These are phyloP conservation scores for Orgyia antiqua DNA, from an alignment of 2,888 invertebrate species.

Conservation along the genomic window DNA sequence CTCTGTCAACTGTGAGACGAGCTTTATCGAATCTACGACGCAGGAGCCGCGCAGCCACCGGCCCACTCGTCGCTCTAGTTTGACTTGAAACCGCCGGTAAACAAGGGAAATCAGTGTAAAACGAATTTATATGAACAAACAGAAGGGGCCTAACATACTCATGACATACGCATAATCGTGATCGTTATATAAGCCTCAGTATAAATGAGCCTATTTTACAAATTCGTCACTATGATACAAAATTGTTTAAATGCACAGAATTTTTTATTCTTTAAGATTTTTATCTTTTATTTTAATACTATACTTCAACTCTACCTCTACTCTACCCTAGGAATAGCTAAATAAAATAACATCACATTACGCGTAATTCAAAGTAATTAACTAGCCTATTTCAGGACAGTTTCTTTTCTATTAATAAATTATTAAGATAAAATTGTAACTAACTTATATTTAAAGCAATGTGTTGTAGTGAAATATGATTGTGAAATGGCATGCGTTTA, in stretches of 20 bases:
- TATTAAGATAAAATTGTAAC: conserved; percentile 3
- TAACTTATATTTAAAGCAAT: conserved; percentile 10
- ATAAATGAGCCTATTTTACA: no score
- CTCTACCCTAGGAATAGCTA: no score
- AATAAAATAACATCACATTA: no score
- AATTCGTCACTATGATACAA: not conserved
- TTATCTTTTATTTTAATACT: no score
- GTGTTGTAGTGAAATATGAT: conserved; percentile 34
- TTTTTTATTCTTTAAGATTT: no score
- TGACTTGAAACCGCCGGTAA: conserved; percentile 69
- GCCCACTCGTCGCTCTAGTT: conserved; percentile 70
- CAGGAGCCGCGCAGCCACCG: conserved; percentile 65
- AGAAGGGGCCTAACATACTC: conserved; percentile 32
- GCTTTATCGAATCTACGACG: conserved; percentile 78
- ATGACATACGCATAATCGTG: conserved; percentile 17
- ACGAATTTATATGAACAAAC: conserved; percentile 65
- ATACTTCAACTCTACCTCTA: no score
- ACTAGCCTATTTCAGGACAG: no score
- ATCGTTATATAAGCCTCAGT: no score
- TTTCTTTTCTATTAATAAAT: no score
- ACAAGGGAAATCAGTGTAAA: conserved; percentile 73
- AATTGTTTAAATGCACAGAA: no score
- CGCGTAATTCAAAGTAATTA: no score
- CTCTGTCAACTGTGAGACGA: conserved; percentile 75
- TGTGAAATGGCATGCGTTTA: conserved; percentile 59